These are phyloP conservation scores for Orthosia incerta DNA, from an alignment of 2,888 invertebrate species.

Conservation along the genomic window DNA sequence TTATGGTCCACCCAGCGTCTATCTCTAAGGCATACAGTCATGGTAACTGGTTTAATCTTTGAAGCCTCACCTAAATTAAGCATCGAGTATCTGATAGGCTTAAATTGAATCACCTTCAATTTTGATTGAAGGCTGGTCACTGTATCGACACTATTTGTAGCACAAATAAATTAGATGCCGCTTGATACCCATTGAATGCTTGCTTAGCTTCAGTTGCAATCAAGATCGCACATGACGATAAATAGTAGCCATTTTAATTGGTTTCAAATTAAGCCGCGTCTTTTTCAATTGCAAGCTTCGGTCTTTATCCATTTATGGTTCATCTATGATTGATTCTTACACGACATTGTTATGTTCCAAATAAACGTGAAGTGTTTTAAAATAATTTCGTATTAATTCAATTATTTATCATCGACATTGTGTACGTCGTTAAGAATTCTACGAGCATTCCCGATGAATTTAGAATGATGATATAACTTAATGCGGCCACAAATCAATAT, in stretches of 20 bases:
- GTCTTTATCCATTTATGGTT: neutral
- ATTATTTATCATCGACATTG: constrained; percentile 44
- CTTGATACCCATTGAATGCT: constrained; percentile 61
- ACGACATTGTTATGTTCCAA: constrained; percentile 22
- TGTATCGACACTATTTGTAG: constrained; percentile 74
- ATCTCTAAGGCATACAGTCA: neutral
- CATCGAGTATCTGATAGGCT: constrained; percentile 77
- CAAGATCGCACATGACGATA: constrained; percentile 61
- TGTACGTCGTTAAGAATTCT: constrained; percentile 39
- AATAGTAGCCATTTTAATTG: constrained; percentile 38
- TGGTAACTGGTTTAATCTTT: constrained; percentile 57
- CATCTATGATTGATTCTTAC: constrained; percentile 24
- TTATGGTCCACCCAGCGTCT: neutral
- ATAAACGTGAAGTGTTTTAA: constrained; percentile 14
- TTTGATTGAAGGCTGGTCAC: constrained; percentile 81
- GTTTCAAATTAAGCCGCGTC: constrained; percentile 23
- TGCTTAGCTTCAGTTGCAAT: constrained; percentile 57
- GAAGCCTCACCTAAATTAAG: constrained; percentile 69
- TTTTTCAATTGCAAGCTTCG: constrained; percentile 12
- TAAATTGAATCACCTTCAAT: constrained; percentile 79
- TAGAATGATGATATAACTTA: constrained; percentile 60
- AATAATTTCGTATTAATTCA: constrained; percentile 48
- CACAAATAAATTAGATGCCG: constrained; percentile 81
- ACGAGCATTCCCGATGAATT: constrained; percentile 50
- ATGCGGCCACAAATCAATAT: constrained; percentile 67